Conservation (phyloP, 2,888 invertebrate species). For the Ophioninae sp. region DNA sequence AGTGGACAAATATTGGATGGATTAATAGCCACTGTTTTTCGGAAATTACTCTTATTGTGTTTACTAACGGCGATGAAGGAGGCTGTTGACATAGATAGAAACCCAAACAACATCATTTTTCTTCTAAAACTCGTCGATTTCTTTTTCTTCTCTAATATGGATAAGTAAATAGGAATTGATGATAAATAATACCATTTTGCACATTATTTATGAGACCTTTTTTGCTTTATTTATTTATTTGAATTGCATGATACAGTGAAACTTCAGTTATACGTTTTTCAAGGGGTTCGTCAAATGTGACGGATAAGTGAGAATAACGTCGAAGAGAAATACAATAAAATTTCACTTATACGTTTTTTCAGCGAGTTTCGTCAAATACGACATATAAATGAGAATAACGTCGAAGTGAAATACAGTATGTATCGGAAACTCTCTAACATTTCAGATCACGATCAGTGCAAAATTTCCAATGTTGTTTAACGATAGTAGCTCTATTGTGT, state of each 20-base stretch:
- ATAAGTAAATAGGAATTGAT: background rate
- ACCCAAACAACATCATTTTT: background rate
- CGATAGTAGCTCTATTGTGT: no score
- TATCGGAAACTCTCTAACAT: no score
- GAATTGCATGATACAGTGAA: background rate
- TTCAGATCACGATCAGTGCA: no score
- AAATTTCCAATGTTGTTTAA: no score
- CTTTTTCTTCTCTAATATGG: background rate
- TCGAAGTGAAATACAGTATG: no score
- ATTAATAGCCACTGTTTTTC: slow-evolving; percentile 44
- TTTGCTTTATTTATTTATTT: background rate
- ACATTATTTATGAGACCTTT: background rate
- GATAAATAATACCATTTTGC: background rate
- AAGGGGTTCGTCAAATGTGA: no score
- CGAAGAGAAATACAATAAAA: no score
- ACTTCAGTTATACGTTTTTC: no score
- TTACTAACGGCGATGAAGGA: background rate
- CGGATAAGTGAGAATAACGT: no score
- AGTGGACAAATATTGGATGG: slow-evolving; percentile 49
- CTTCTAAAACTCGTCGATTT: background rate
- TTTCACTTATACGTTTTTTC: no score
- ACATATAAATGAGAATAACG: no score
- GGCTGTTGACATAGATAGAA: background rate
- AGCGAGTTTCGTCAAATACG: no score
- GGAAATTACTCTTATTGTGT: slow-evolving; percentile 10